A percentile compares a stretch with the other conserved stretches of the same genome.
Conservation (phyloP, 2,797 vertebrate species). For the Lerista edwardsae region DNA sequence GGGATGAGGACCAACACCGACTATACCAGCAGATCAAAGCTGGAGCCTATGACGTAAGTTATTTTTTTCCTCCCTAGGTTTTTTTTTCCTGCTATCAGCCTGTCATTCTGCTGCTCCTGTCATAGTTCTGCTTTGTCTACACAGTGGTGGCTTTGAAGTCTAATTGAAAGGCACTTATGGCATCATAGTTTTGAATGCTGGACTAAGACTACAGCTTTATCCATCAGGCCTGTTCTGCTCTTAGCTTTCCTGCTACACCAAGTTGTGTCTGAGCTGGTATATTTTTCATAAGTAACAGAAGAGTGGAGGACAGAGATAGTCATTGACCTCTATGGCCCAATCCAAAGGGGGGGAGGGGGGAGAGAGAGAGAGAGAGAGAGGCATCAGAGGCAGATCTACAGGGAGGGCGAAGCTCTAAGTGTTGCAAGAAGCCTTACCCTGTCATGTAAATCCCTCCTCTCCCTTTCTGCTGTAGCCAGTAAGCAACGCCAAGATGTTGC, state of each 20-base stretch:
- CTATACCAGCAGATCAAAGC: constrained; percentile 99
- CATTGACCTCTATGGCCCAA: too few species aligned
- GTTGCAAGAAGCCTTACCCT: too few species aligned
- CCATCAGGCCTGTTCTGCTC: not conserved
- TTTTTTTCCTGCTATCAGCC: not conserved
- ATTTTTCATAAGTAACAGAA: too few species aligned
- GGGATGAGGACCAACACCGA: constrained; percentile 98
- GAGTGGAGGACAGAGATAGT: too few species aligned
- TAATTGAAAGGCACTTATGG: not conserved
- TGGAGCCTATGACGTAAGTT: constrained; percentile 95
- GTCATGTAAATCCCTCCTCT: too few species aligned
- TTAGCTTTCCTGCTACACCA: not conserved
- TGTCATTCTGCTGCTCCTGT: not conserved
- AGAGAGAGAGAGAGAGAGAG: too few species aligned
- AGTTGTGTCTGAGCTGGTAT: too few species aligned
- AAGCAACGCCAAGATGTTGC: too few species aligned
- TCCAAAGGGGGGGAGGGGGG: too few species aligned
- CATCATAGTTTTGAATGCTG: not conserved
- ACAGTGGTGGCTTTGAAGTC: not conserved
- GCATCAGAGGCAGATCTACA: too few species aligned
- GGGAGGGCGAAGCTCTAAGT: too few species aligned
- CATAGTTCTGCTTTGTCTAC: not conserved
- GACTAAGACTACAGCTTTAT: not conserved
- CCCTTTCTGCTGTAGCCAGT: too few species aligned
- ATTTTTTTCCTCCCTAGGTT: constrained; percentile 28